Conservation (phyloP, 2,113 vertebrate genomes). For the Chionis minor region DNA sequence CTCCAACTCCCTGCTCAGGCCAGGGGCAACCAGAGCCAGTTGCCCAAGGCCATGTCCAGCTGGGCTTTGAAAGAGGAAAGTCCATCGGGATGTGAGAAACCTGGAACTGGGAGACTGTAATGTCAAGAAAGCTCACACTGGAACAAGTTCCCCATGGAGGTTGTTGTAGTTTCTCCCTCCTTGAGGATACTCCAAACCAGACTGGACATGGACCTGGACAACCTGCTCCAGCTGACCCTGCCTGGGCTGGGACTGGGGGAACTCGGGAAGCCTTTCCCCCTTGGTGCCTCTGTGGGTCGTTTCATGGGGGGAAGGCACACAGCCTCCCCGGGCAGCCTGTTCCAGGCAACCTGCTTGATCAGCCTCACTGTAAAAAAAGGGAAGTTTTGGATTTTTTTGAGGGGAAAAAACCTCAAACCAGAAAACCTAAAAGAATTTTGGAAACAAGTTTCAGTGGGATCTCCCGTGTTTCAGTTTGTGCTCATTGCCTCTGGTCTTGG, state of each 20-base stretch:
- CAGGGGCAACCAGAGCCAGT: rapidly evolving
- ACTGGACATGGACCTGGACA: rapidly evolving
- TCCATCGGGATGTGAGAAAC: no score
- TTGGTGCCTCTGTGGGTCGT: rapidly evolving
- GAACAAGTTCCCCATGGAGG: rapidly evolving
- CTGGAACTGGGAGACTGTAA: neutral
- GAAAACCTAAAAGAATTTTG: no score
- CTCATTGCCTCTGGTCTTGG: neutral
- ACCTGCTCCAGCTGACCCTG: neutral
- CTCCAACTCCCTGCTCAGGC: neutral
- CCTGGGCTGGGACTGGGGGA: neutral
- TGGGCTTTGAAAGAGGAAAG: neutral
- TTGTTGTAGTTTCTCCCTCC: neutral
- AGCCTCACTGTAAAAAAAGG: neutral
- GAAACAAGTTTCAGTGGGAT: neutral
- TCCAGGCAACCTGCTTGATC: neutral
- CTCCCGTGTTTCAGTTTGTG: neutral
- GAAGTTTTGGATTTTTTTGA: no score
- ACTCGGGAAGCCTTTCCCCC: no score
- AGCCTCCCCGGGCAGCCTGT: neutral
- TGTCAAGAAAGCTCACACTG: neutral
- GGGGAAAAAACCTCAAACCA: no score
- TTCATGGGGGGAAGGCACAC: neutral
- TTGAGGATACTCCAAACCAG: rapidly evolving
- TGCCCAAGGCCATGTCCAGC: rapidly evolving